Base-by-base conservation (phyloP, 2,113 vertebrate species). In the Xerus inauris region DNA sequence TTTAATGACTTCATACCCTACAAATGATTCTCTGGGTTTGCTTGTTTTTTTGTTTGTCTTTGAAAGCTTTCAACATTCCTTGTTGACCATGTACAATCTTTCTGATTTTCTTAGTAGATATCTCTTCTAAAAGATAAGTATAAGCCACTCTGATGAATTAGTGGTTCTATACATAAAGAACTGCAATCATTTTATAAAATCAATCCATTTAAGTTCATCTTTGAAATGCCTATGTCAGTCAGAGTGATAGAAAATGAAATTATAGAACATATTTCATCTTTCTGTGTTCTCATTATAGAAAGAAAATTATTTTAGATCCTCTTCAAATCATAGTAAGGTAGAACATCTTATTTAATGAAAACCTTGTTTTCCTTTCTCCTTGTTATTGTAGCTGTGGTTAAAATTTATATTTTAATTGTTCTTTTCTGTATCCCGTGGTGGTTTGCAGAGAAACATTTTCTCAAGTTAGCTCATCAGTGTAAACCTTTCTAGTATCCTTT, bases 371-470 rank as follows among this genome's bases (percentile, higher is more conserved):
- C 11, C 42, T 73, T 57, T 92, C 17, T 71, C 32, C 30, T 90
- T 54, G 32, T 87, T 97, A 71, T 84, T 54, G 54, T 87, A 94
- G 9, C 1, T 85, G 26, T 64, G 59, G 20, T 30, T 89, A 45
- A 91, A 75, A 75, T 95, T 97, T 97, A 7, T 47, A 89, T 95
- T 98, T 97, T 80, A 97, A 91, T 97, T 84, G 65, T 87, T 92
- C 20, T 79, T 76, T 80, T 28, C 40, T 54, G 9, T 94, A 42
- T 94, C 49, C 91, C 91, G 85, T 77, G 80, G 47, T 93, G 67
- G 57, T 91, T 92, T 91, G 54, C 77, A 91, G 14, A 81, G 76
- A 89, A 97, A 54, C 12, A n/a, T 96, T 64, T 97, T 94, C 12
- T 94, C 85, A 65, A 57, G 82, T 84, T 97, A 67, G 14, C 30